Conservation (phyloP, 2,888 invertebrate genomes). For the Tolmerus cingulatus region DNA sequence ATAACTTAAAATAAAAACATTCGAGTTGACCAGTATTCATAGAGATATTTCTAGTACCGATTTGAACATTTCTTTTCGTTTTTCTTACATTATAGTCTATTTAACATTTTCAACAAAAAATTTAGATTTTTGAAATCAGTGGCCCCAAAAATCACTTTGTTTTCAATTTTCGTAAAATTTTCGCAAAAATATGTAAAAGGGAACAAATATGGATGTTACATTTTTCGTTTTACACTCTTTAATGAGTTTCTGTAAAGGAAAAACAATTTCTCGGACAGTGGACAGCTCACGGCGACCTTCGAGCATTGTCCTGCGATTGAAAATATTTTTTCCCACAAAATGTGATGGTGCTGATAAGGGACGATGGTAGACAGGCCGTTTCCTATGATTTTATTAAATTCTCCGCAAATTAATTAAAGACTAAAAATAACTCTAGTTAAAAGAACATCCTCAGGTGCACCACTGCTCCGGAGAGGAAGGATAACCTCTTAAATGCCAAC, state of each 20-base stretch:
- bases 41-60: too few relatives aligned
- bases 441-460: not conserved
- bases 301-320: not conserved
- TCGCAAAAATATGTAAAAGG: too few relatives aligned
- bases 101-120: too few relatives aligned
- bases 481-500: not conserved
- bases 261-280: not conserved
- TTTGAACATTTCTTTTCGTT: too few relatives aligned
- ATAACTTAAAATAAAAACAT: too few relatives aligned
- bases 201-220: too few relatives aligned
- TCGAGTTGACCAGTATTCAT: too few relatives aligned
- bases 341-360: not conserved
- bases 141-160: too few relatives aligned
- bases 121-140: too few relatives aligned
- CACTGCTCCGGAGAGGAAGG: not conserved
- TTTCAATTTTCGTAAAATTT: too few relatives aligned
- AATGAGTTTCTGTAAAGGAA: too few relatives aligned
- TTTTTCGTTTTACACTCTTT: not conserved
- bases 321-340: not conserved
- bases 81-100: too few relatives aligned
- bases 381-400: not conserved
- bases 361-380: not conserved
- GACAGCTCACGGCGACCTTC: not conserved
- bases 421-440: not conserved
- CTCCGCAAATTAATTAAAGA: not conserved